Conservation (phyloP, 2,797 vertebrate genomes). For the Remorina albescens region DNA sequence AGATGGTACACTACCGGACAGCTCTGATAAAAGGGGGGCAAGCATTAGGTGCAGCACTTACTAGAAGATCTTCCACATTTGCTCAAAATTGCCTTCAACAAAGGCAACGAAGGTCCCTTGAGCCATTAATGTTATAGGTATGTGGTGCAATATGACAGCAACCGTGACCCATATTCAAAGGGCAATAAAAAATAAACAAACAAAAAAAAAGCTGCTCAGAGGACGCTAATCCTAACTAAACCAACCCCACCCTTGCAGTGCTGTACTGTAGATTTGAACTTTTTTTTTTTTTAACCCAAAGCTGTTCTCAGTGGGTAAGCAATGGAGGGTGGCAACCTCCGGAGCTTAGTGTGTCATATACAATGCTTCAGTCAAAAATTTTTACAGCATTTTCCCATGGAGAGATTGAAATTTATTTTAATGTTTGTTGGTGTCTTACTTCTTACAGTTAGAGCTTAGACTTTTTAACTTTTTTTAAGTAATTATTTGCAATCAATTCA, state of each 20-base stretch:
- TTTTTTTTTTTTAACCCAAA: background rate
- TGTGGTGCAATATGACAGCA: too few relatives aligned
- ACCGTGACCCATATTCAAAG: background rate
- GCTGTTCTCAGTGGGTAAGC: slow-evolving; percentile 3
- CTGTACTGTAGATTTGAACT: slow-evolving; percentile 7
- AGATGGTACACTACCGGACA: background rate
- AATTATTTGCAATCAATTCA: slow-evolving; percentile 6
- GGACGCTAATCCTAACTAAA: too few relatives aligned
- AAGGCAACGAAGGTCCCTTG: too few relatives aligned
- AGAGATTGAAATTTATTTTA: background rate
- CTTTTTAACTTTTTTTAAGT: background rate
- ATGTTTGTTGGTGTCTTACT: background rate
- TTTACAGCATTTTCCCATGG: background rate
- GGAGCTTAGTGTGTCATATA: background rate
- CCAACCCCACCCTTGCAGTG: background rate
- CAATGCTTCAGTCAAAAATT: slow-evolving; percentile 1
- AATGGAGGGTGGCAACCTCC: background rate
- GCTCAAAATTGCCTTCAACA: background rate
- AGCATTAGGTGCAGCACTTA: background rate
- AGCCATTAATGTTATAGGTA: too few relatives aligned
- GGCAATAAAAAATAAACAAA: too few relatives aligned
- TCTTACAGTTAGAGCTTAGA: slow-evolving; percentile 11
- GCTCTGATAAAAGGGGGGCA: background rate
- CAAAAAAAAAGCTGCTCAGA: slow-evolving; percentile 2
- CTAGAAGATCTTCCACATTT: background rate